These are phyloP conservation scores for Drosophila macrospina DNA, from an alignment of 2,888 invertebrate species.

Conservation along the genomic window DNA sequence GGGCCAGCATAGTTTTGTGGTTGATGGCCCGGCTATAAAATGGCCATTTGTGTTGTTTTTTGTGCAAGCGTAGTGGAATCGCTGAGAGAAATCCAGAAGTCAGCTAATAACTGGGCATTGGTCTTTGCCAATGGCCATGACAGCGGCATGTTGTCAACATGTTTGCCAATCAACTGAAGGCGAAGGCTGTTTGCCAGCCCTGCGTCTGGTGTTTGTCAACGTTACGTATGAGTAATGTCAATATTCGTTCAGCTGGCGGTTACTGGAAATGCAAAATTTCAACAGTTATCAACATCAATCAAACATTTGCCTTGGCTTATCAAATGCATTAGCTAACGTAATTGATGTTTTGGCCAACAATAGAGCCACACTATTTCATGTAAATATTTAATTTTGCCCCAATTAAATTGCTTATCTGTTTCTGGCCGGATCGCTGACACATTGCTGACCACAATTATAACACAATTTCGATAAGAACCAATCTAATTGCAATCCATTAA, in stretches of 20 bases:
- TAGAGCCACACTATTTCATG: not conserved
- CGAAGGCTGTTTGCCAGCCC: not conserved
- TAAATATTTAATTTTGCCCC: not conserved
- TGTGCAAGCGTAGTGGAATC: not conserved
- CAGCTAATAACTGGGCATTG: conserved; percentile 73
- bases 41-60: conserved; percentile 64
- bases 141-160: conserved; percentile 56
- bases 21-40: conserved; percentile 75
- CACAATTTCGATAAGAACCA: conserved; percentile 36
- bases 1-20: conserved; percentile 72
- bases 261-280: conserved; percentile 29
- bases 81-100: conserved; percentile 31
- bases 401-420: conserved; percentile 3
- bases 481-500: conserved; percentile 34
- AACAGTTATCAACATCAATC: not conserved
- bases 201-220: conserved; percentile 18
- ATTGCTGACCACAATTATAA: conserved; percentile 24
- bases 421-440: conserved; percentile 3
- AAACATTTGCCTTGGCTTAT: conserved; percentile 4
- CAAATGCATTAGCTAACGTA: not conserved
- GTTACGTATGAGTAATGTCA: conserved; percentile 51
- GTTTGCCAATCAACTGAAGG: conserved; percentile 47
- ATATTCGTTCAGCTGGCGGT: conserved; percentile 9
- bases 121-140: conserved; percentile 36
- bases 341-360: conserved; percentile 1